Base-by-base conservation (phyloP, 2,888 invertebrate genomes). In the Carpatolechia fugitivella region DNA sequence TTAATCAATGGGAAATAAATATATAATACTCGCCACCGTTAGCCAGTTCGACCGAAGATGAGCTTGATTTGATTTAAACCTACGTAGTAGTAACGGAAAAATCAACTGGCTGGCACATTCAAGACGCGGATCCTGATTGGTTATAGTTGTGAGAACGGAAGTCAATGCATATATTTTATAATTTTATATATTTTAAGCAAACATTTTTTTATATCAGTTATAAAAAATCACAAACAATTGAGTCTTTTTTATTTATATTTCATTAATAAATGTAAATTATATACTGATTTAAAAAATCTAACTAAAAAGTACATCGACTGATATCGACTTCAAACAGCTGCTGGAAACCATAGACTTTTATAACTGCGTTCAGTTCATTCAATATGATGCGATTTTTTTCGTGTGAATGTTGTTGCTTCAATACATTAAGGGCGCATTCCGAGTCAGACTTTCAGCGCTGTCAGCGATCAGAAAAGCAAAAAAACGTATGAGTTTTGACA, bases 61-160 rank as follows among this genome's bases (percentile, higher is more conserved):
- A 33, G 35, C 20, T 50, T 29, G 50, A 20, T 50, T 48, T 46
- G 16, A 30, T 40, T 44, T 47, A 7, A 11, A 38, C 31, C n/a
- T 31, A 56, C n/a, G 13, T 36, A 7, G 35, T 52, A 47, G 33
- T 56, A 52, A 52, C 46, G 52, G 46, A 52, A 52, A 49, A 50
- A 31, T 46, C 41, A 20, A 40, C n/a, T 30, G 20, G 2, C 54
- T 16, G 48, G n/a, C 16, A 33, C 31, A 29, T 24, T 54, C 6
- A 14, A n/a, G 11, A 50, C 35, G 41, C 49, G 49, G 16, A 20
- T 20, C 41, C 16, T 50, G 55, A 55, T 55, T 55, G 56, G 56
- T 24, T 40, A 30, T 11, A 13, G 44, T 31, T 6, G 10, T 29
- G 14, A 53, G 50, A 56, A 52, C 57, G 61, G 64, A 65, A 61